Base-by-base conservation (phyloP, 2,797 vertebrate species). In the Dipus sagitta region DNA sequence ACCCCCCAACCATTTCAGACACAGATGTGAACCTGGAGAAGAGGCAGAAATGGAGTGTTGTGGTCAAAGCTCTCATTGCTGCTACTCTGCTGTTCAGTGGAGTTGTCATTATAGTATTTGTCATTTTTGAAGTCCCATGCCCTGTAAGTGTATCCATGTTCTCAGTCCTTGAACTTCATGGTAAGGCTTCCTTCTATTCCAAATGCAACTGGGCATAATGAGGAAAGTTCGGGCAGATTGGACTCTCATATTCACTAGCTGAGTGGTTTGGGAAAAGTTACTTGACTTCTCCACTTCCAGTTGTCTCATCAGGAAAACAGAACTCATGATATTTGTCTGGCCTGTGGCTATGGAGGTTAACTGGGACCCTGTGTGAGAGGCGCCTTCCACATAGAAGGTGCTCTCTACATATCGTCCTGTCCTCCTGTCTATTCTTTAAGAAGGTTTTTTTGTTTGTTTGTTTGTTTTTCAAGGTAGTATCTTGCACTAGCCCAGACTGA, bases 131-230 rank as follows among this genome's bases (percentile, higher is more conserved):
- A 97, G 92, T 96, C 38, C 91, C 88, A 21, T 94, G 91, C 26
- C 81, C 30, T 64, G 97, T 98, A 97, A 97, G 97, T 96, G 42
- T 94, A 72, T 54, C 77, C 32, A 60, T 13, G 34, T 9, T 17
- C 12, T 12, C 60, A 34, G 42, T 76, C 52, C 74, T 72, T 60
- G 42, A 4, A 21, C 24, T 94, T 74, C 24, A 77, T 75, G 78
- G 76, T 72, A 74, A 84, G 65, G 81, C 17, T 67, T 77, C 54
- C 67, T 93, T 78, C 52, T 90, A n/a, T 77, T 67, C 32, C 28
- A 70, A 32, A 87, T 62, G 42, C 34, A 92, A 82, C n/a, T 0
- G 78, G 81, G 38, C 58, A 68, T 82, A 83, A 71, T 34, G 30
- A 93, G 47, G 89, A 92, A 92, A 95, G 67, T 92, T 32, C 78